Percentiles rank a stretch among this genome's conserved stretches.
These are phyloP conservation scores for Poeciliopsis occidentalis DNA, from an alignment of 2,113 vertebrate genomes.

Conservation along the genomic window DNA sequence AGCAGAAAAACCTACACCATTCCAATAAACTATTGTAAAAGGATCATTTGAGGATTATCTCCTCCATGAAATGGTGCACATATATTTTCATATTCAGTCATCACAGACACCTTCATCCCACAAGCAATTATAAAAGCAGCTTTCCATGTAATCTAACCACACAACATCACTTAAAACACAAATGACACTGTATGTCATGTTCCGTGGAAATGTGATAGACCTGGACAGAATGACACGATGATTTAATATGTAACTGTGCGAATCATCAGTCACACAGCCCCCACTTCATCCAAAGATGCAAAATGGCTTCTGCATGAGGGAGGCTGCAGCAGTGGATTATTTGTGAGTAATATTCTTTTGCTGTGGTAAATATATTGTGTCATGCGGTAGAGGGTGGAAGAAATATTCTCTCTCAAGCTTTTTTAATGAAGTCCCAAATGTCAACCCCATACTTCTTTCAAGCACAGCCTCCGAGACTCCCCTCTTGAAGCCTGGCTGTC, in stretches of 20 bases:
- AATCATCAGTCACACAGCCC: slow-evolving; percentile 61
- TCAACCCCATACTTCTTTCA: slow-evolving; percentile 67
- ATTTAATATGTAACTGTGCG: slow-evolving; percentile 51
- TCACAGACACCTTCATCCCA: slow-evolving; percentile 53
- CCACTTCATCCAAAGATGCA: slow-evolving; percentile 65
- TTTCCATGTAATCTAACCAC: slow-evolving; percentile 50
- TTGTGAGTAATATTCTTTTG: slow-evolving; percentile 67
- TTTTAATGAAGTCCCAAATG: slow-evolving; percentile 84
- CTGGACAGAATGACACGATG: slow-evolving; percentile 55
- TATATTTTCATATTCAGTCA: slow-evolving; percentile 32
- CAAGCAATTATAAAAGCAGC: slow-evolving; percentile 48
- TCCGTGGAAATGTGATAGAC: slow-evolving; percentile 53
- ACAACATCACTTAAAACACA: slow-evolving; percentile 40
- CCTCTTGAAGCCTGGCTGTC: slow-evolving; percentile 55
- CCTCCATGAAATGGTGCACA: slow-evolving; percentile 4
- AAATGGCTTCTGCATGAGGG: slow-evolving; percentile 57
- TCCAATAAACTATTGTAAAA: slow-evolving; percentile 33
- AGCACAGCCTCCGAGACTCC: slow-evolving; percentile 58
- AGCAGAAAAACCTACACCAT: slow-evolving; percentile 8
- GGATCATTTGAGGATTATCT: slow-evolving; percentile 24
- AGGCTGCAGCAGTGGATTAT: slow-evolving; percentile 62
- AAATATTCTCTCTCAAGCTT: slow-evolving; percentile 71
- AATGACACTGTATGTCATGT: slow-evolving; percentile 53
- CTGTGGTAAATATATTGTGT: slow-evolving; percentile 71
- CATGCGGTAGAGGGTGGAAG: slow-evolving; percentile 69